These are phyloP conservation scores for Athrips mouffetella DNA, from an alignment of 2,888 invertebrate species.

Conservation along the genomic window DNA sequence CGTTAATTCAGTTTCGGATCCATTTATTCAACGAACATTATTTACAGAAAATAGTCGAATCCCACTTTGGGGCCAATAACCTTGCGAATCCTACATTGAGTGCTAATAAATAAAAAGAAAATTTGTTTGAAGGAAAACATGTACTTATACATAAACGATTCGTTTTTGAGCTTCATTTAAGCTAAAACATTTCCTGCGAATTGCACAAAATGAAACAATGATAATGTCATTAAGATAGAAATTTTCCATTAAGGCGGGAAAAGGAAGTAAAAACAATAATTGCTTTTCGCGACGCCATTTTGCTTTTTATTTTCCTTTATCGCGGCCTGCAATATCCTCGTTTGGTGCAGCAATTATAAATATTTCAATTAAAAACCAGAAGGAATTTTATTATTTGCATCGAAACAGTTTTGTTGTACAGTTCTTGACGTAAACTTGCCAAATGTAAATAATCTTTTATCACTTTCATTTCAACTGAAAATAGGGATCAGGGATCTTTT, in stretches of 20 bases:
- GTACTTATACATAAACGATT: not conserved
- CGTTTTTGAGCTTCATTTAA: conserved; percentile 1
- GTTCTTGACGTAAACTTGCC: no score
- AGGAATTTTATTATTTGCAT: conserved; percentile 36
- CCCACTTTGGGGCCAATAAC: not conserved
- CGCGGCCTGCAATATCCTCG: conserved; percentile 35
- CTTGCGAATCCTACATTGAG: not conserved
- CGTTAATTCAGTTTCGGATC: no score
- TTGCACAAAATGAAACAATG: conserved; percentile 10
- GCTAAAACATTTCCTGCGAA: conserved; percentile 6
- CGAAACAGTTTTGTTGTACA: no score
- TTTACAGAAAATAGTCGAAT: not conserved
- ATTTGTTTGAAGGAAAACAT: no score
- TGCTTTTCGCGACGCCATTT: conserved; percentile 40
- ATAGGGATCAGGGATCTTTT: no score
- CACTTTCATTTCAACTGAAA: no score
- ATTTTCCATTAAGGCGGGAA: conserved; percentile 10
- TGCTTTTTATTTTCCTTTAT: conserved; percentile 33
- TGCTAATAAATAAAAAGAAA: no score
- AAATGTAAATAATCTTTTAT: no score
- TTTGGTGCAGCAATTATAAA: conserved; percentile 57
- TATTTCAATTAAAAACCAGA: conserved; percentile 68
- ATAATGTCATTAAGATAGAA: conserved; percentile 13
- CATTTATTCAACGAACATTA: no score
- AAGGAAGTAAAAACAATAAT: conserved; percentile 49